phyloP scores from a whole-genome alignment of 92 coral and sea anemone genomes.

The Phenganax subtilis region DNA sequence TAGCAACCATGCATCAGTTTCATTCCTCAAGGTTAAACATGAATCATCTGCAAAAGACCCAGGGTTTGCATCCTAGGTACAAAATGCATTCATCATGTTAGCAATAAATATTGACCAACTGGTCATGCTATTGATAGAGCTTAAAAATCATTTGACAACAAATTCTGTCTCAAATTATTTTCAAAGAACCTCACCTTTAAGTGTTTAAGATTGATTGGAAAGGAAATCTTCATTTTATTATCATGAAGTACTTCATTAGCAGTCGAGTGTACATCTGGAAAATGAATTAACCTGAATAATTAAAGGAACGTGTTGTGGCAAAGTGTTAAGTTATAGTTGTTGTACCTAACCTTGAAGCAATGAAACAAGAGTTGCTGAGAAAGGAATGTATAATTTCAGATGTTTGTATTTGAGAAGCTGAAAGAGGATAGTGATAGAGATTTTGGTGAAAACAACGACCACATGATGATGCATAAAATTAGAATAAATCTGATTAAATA shows the following conservation, averaged over 20 bases:
- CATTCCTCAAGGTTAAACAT: constrained; percentile 4
- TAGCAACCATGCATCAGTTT: constrained; percentile 29
- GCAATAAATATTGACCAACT: too few relatives aligned
- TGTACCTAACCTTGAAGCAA: constrained; percentile 20
- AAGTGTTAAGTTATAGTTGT: neutral
- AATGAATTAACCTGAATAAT: neutral
- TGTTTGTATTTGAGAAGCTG: constrained; percentile 87
- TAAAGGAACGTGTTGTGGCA: neutral
- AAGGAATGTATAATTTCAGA: constrained; percentile 56
- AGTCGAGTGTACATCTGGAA: constrained; percentile 16
- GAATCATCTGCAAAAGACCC: constrained; percentile 15
- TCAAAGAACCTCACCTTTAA: neutral
- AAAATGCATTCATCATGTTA: neutral
- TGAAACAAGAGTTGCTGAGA: constrained; percentile 8
- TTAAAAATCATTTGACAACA: neutral
- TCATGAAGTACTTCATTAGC: neutral
- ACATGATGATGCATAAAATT: neutral
- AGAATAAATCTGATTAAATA: neutral
- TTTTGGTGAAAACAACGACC: neutral
- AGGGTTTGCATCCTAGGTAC: constrained; percentile 1
- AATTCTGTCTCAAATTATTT: neutral
- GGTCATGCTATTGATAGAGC: too few relatives aligned
- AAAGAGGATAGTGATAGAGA: neutral
- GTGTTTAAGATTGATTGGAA: neutral
- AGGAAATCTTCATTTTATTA: neutral